phyloP scores from a whole-genome alignment of 2,888 invertebrate genomes.

The Hedya salicella region DNA sequence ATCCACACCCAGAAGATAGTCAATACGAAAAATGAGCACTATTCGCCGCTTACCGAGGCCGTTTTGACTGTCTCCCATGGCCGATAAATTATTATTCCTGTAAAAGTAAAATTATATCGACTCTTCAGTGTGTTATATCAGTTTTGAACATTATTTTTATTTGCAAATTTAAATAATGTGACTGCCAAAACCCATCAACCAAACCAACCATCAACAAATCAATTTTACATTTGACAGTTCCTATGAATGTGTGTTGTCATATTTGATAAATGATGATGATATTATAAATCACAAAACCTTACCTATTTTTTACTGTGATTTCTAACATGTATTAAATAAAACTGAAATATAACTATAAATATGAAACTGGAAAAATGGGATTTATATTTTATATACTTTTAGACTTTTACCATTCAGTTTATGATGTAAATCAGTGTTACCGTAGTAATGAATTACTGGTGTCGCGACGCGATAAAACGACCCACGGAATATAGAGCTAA shows the following conservation, averaged over 20 bases:
- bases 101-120: not conserved
- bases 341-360: no score
- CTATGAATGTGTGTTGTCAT: slow-evolving; percentile 23
- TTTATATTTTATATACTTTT: no score
- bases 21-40: slow-evolving; percentile 24
- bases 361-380: no score
- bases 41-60: slow-evolving; percentile 50
- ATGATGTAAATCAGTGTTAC: no score
- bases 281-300: not conserved
- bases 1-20: slow-evolving; percentile 49
- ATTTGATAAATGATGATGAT: slow-evolving; percentile 17
- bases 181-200: slow-evolving; percentile 44
- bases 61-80: slow-evolving; percentile 65
- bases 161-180: slow-evolving; percentile 29
- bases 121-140: not conserved
- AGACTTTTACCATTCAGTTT: no score
- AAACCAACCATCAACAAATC: slow-evolving; percentile 49
- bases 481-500: no score
- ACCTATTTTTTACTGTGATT: not conserved
- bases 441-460: no score
- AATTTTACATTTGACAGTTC: slow-evolving; percentile 45
- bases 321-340: no score
- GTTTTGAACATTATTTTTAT: slow-evolving; percentile 37
- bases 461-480: no score
- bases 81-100: slow-evolving; percentile 43